Evolutionary conservation across 35 echinoderm and acorn worm genomes (phyloP), one percentile per base, ranked within the genome.

Genomic region (Ophioderma brevispina): DNA sequence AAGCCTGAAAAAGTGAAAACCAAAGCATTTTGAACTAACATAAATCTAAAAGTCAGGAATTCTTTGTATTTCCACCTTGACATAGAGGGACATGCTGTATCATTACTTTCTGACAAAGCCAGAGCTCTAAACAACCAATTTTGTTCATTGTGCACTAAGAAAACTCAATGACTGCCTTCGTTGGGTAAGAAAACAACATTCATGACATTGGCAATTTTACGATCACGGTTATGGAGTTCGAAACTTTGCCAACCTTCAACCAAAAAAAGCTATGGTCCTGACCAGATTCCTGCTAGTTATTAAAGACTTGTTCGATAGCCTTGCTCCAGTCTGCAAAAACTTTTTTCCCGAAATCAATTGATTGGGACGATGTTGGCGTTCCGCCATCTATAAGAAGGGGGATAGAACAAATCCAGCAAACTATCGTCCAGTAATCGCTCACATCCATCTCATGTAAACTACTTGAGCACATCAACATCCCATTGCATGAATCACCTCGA

Each of bases 391-490:
- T 33, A 90, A 90, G 46, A 89, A 89, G 63, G 77, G 87, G 33
- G 76, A 89, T 37, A 78, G 86, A 25, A 36, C 86, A 33, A 75
- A 87, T 77, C 32, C 34, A 19, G 64, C 32, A n/a, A 36, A 25
- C 35, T 92, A 92, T 38, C 39, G 76, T 14, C 84, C 78, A 25
- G 91, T 92, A n/a, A 4, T 87, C 77, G 21, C 78, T 92, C 1
- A 92, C 84, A 25, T 87, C 84, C 1, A 81, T 80, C 23, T 32
- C 46, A 36, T 83, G 89, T 49, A 91, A 91, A 78, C 31, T 86
- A 32, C 41, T 92, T 19, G 90, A 92, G 50, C 89, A 91, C 39
- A 91, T 91, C 37, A 91, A 85, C 23, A 85, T 85, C 70, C 56
- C 49, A 37, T 85, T 28, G 84, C 32, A 85, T 85, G 89, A 32